Evolutionary conservation across 2,888 invertebrate species (phyloP), one percentile per base, ranked within the genome.

Genomic region (Trichopoda pennipes): DNA sequence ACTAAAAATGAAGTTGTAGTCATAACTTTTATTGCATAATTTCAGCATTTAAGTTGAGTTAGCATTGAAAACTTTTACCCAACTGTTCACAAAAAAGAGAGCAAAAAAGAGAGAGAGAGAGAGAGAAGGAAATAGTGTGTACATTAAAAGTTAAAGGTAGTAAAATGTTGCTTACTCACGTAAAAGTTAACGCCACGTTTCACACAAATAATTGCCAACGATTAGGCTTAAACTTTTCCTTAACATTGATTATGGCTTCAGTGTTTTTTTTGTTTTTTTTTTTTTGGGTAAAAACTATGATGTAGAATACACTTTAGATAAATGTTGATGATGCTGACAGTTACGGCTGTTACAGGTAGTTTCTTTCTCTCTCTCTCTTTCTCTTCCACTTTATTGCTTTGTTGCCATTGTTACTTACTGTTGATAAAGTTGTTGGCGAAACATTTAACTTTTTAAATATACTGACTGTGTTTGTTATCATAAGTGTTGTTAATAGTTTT

Each of bases 141-240:
- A 32, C 14, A 12, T 21, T 55, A 0, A 21, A 28, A 28, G 47
- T 49, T 38, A 19, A 17, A 38, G 35, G 55, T 66, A 21, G 53
- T 12, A 23, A 75, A 84, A 84, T 83, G 68, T 84, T 84, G 74
- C 73, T 49, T 74, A 74, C 86, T 87, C 88, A 89, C 88, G 88
- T 86, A 87, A 86, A 88, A 89, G 89, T 88, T 88, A 88, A 88
- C 87, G 86, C 88, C 89, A 89, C 89, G 89, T 89, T 89, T 87
- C 89, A 88, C 88, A 88, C 88, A 88, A 89, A 89, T 89, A 89
- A 89, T 89, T 89, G 88, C 88, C 88, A 89, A 87, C 89, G 89
- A 89, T 89, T 89, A 89, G 89, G 87, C 88, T 85, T 84, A 89
- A 89, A 89, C 88, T 89, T 87, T 89, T 87, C 85, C 73, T 51